Conservation (phyloP, 2,113 vertebrate genomes). For the Corythornis cristatus region DNA sequence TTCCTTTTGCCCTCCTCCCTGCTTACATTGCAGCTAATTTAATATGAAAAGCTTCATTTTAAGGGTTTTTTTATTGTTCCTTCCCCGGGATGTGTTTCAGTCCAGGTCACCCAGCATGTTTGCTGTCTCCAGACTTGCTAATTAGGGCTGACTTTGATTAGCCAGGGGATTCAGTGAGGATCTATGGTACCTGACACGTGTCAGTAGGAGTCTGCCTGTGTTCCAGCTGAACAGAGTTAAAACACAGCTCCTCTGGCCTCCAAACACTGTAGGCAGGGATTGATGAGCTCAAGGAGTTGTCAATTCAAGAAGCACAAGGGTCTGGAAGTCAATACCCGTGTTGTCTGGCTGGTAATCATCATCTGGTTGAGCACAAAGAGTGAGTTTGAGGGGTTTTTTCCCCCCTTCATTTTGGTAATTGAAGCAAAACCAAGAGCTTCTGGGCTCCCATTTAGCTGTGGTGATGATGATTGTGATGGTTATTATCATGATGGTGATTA, state of each 20-base stretch:
- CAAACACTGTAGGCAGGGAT: not conserved
- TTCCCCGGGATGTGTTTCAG: not conserved
- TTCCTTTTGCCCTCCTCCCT: slow-evolving; percentile 25
- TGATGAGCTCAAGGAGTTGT: not conserved
- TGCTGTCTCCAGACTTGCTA: not conserved
- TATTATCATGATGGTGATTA: not conserved
- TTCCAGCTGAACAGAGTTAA: not conserved
- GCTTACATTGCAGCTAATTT: slow-evolving; percentile 37
- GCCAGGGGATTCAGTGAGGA: slow-evolving; percentile 23
- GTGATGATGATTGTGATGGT: not conserved
- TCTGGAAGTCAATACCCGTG: not conserved
- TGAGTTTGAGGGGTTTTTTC: accelerated
- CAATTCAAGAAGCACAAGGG: not conserved
- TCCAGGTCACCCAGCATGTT: not conserved
- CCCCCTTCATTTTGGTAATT: not conserved
- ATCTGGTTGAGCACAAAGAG: not conserved
- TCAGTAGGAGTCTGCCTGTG: slow-evolving; percentile 32
- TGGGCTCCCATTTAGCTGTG: not conserved
- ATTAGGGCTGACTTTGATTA: slow-evolving; percentile 34
- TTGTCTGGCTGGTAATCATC: not conserved
- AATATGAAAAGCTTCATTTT: slow-evolving; percentile 21
- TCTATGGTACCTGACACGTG: slow-evolving; percentile 51
- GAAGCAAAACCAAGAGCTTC: not conserved
- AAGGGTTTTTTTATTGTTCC: not conserved
- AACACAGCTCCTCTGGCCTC: not conserved